Percentiles rank a stretch among this genome's conserved stretches.
These are phyloP conservation scores for Drosophila sp. DNA, from an alignment of 1,140 invertebrate genomes.

Conservation along the genomic window DNA sequence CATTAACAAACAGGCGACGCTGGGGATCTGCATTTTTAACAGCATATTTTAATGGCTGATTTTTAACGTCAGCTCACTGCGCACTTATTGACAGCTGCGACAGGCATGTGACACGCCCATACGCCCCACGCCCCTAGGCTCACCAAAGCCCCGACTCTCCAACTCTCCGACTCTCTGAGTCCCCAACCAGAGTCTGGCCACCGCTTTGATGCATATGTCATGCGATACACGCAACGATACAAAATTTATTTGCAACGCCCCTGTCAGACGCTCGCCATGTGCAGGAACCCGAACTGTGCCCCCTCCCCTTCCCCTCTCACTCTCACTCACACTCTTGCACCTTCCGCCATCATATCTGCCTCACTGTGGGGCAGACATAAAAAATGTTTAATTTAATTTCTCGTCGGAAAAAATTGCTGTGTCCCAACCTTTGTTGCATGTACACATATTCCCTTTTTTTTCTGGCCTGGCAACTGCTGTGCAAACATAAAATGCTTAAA, in stretches of 20 bases:
- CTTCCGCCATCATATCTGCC: not conserved
- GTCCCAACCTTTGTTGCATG: slow-evolving; percentile 8
- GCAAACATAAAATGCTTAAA: slow-evolving; percentile 81
- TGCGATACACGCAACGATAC: slow-evolving; percentile 72
- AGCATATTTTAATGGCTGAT: slow-evolving; percentile 82
- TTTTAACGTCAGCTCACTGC: slow-evolving; percentile 76
- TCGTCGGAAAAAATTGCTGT: slow-evolving; percentile 47
- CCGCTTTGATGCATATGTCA: slow-evolving; percentile 78
- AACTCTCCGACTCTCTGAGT: too few species aligned
- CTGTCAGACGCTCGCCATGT: slow-evolving; percentile 43
- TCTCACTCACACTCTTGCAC: not conserved
- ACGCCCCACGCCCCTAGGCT: too few species aligned
- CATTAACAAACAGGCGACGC: slow-evolving; percentile 67
- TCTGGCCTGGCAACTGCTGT: slow-evolving; percentile 68
- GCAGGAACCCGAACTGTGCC: slow-evolving; percentile 14
- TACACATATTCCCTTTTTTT: slow-evolving; percentile 26
- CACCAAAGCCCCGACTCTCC: not conserved
- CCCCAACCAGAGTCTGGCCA: not conserved
- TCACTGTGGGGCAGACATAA: slow-evolving; percentile 49
- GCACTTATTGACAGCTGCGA: slow-evolving; percentile 81
- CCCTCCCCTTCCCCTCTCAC: not conserved
- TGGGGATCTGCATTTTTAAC: slow-evolving; percentile 76
- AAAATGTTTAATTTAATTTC: slow-evolving; percentile 81
- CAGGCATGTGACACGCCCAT: slow-evolving; percentile 51
- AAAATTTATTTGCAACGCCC: slow-evolving; percentile 73